Conservation (phyloP, 2,113 vertebrate genomes). For the Hassar affinis region DNA sequence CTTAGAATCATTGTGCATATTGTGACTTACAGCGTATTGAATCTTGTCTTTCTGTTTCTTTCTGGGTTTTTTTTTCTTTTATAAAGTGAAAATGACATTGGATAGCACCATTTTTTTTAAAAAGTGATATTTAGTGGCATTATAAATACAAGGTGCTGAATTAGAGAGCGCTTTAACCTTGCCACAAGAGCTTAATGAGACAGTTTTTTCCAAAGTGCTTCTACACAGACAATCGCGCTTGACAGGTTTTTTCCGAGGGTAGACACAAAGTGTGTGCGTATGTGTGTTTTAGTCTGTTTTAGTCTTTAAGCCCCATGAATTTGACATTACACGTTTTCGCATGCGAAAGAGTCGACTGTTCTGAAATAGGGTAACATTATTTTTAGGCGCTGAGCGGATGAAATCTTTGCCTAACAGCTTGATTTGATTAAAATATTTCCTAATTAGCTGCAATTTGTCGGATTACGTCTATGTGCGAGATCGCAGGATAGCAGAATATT, state of each 20-base stretch:
- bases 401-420: neutral
- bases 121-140: neutral
- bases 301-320: neutral
- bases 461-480: neutral
- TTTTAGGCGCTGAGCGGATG: slow-evolving; percentile 5
- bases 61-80: neutral
- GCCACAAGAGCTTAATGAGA: slow-evolving; percentile 33
- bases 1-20: neutral
- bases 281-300: neutral
- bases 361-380: slow-evolving; percentile 4
- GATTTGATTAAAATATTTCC: slow-evolving; percentile 24
- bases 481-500: neutral
- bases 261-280: neutral
- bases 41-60: no score
- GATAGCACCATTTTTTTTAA: neutral
- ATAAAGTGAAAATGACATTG: no score
- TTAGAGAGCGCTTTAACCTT: slow-evolving; percentile 26
- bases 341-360: neutral
- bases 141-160: neutral
- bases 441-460: slow-evolving; percentile 10
- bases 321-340: neutral
- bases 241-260: neutral
- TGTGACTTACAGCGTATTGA: neutral
- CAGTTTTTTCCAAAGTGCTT: slow-evolving; percentile 10
- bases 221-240: slow-evolving; percentile 5